A percentile compares a stretch with the other conserved stretches of the same genome.
phyloP scores from a whole-genome alignment of 2,888 invertebrate species.

The Griposia aprilina region DNA sequence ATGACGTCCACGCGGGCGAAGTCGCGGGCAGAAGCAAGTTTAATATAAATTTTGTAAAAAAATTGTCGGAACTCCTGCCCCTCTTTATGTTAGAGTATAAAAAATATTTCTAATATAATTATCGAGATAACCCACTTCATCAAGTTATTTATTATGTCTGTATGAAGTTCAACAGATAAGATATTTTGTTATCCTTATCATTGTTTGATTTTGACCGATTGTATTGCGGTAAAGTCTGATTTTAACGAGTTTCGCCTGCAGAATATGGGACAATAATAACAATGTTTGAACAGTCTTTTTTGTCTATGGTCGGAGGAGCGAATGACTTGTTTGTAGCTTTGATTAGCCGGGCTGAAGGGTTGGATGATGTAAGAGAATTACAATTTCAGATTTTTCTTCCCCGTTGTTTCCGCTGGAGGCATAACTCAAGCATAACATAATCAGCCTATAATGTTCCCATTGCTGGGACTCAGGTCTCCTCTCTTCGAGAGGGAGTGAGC shows the following conservation, averaged over 20 bases:
- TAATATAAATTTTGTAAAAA: too few species aligned
- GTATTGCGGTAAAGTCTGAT: constrained; percentile 27
- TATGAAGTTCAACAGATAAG: constrained; percentile 42
- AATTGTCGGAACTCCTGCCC: neutral
- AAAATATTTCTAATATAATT: constrained; percentile 25
- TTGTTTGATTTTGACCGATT: constrained; percentile 39
- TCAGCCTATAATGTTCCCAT: too few species aligned
- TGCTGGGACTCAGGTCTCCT: too few species aligned
- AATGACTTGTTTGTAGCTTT: neutral
- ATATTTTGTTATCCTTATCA: constrained; percentile 39
- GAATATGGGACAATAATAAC: neutral
- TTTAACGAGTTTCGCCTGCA: constrained; percentile 9
- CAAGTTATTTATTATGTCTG: constrained; percentile 43
- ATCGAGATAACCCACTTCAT: constrained; percentile 53
- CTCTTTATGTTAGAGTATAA: neutral
- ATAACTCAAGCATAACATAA: neutral
- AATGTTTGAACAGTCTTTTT: neutral
- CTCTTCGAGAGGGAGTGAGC: too few species aligned
- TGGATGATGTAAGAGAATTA: neutral
- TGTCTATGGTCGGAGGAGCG: neutral
- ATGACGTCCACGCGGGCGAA: too few species aligned
- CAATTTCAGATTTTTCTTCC: neutral
- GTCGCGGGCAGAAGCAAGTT: too few species aligned
- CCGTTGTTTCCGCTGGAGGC: neutral
- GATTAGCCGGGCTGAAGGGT: neutral